Conservation (phyloP, 2,113 vertebrate genomes). For the Nerophis lumbriciformis region DNA sequence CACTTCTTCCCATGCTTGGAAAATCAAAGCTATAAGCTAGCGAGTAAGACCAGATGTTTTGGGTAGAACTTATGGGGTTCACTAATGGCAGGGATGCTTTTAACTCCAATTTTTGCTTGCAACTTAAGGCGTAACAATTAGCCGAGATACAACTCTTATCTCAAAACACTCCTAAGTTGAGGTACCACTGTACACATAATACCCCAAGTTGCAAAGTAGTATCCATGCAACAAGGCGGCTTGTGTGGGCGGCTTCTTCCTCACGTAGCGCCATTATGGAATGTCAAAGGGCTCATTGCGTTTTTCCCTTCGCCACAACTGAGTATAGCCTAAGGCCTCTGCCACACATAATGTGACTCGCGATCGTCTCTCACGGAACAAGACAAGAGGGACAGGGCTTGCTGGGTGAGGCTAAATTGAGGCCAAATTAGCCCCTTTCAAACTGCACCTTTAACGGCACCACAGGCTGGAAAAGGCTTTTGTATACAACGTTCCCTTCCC, state of each 20-base stretch:
- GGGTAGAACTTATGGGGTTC: too few species aligned
- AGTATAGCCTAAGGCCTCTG: conserved; percentile 1
- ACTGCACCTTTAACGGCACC: conserved; percentile 4
- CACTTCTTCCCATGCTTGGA: too few species aligned
- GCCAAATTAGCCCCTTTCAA: conserved; percentile 12
- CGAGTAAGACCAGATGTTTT: too few species aligned
- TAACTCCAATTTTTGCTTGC: too few species aligned
- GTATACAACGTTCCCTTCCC: conserved; percentile 19
- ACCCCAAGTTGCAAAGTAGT: too few species aligned
- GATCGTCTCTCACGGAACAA: not conserved
- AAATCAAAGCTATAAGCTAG: too few species aligned
- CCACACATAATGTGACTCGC: conserved; percentile 1
- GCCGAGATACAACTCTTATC: too few species aligned
- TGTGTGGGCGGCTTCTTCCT: not conserved
- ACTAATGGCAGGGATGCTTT: too few species aligned
- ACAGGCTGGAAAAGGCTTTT: conserved; percentile 16
- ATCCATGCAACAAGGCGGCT: not conserved
- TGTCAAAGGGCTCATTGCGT: conserved; percentile 1
- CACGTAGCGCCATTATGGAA: not conserved
- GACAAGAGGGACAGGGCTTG: not conserved
- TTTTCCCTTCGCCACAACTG: conserved; percentile 2
- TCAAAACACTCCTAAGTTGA: too few species aligned
- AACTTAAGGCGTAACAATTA: too few species aligned
- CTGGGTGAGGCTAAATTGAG: not conserved
- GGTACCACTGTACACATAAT: too few species aligned